Evolutionary conservation across 1,140 invertebrate genomes (phyloP).

Genomic region (Pomacea maculata): DNA sequence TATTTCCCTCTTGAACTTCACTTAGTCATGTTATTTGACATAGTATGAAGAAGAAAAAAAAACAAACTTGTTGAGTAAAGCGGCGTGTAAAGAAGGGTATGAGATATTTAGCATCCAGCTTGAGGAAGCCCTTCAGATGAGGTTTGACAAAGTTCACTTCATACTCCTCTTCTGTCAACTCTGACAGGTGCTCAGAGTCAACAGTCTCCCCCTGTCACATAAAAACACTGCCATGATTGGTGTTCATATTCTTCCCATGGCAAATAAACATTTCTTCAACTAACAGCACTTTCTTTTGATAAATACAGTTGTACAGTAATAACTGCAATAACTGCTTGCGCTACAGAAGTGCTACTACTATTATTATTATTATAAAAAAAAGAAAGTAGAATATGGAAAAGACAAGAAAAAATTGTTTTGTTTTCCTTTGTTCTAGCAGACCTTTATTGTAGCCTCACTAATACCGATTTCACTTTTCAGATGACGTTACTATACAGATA

Average conservation of each 20-base stretch:
- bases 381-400: too few relatives aligned
- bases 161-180: conserved; percentile 94
- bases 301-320: too few relatives aligned
- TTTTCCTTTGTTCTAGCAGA: too few relatives aligned
- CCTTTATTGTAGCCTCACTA: too few relatives aligned
- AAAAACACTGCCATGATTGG: background rate
- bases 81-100: conserved; percentile 94
- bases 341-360: too few relatives aligned
- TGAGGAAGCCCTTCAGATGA: conserved; percentile 80
- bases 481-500: too few relatives aligned
- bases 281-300: background rate
- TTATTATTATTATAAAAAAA: too few relatives aligned
- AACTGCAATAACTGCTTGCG: too few relatives aligned
- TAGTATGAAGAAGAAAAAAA: background rate
- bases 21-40: too few relatives aligned
- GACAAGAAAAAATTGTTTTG: too few relatives aligned
- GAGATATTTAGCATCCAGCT: conserved; percentile 91
- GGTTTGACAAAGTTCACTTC: conserved; percentile 75
- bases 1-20: too few relatives aligned
- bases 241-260: background rate
- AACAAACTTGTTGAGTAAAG: conserved; percentile 82
- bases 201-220: conserved; percentile 84
- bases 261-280: background rate
- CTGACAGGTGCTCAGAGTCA: conserved; percentile 94
- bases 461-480: too few relatives aligned